Conservation (phyloP, 35 echinoderm and acorn worm genomes). For the Heliocidaris tuberculata region DNA sequence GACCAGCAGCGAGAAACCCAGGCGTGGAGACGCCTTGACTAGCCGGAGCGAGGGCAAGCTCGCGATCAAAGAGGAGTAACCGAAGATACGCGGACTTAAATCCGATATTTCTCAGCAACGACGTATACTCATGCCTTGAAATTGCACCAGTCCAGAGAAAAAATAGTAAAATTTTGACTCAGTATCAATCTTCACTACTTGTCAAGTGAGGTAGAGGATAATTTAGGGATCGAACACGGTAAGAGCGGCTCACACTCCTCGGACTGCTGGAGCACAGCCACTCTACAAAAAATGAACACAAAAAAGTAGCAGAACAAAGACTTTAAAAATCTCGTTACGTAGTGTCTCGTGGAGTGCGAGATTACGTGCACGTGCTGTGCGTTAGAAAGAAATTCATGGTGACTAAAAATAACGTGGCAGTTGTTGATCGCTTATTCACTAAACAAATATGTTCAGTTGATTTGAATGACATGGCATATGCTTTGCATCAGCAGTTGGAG, state of each 20-base stretch:
- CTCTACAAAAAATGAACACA: constrained; percentile 13
- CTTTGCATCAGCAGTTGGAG: neutral
- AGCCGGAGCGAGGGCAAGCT: constrained; percentile 30
- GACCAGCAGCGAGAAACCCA: constrained; percentile 27
- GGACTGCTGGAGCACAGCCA: constrained; percentile 42
- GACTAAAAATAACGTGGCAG: constrained; percentile 39
- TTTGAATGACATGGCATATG: neutral
- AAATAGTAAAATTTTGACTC: neutral
- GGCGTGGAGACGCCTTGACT: constrained; percentile 28
- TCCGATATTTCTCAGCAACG: constrained; percentile 48
- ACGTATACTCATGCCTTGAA: constrained; percentile 15
- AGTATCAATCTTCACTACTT: constrained; percentile 21
- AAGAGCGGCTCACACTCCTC: constrained; percentile 42
- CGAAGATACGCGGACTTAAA: neutral
- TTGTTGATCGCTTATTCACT: constrained; percentile 9
- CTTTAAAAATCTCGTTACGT: neutral
- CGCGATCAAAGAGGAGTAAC: neutral
- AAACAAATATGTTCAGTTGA: constrained; percentile 8
- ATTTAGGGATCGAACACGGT: constrained; percentile 7
- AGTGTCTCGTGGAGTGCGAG: neutral
- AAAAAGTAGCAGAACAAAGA: constrained; percentile 51
- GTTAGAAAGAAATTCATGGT: neutral
- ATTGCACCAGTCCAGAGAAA: neutral
- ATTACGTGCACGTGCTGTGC: neutral
- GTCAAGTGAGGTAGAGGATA: constrained; percentile 45